Evolutionary conservation across 2,113 vertebrate species (phyloP), one percentile per base, ranked within the genome.

Genomic region (Macrotus californicus): DNA sequence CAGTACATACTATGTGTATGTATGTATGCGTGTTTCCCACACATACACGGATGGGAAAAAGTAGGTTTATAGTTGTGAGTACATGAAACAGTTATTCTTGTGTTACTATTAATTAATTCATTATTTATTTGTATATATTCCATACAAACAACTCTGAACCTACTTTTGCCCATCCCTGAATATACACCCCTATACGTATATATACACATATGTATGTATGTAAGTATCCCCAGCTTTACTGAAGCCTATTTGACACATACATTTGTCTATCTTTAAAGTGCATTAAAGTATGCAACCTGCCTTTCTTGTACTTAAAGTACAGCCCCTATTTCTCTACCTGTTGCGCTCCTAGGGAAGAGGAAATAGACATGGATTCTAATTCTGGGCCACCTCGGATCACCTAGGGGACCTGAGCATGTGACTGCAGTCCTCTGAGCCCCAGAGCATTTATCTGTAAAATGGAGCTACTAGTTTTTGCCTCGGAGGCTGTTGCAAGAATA

Each of bases 281-380:
- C 13, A 10, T 41, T 12, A 75, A 95, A 75, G 34, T 41, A 50
- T 43, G 69, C 15, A 92, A 31, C 3, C 21, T 12, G 59, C 8
- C 22, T 91, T 96, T 52, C 31, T 48, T 77, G 22, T 67, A 50
- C 75, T 89, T 66, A 39, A 81, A 89, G 22, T 16, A 12, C n/a
- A 89, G 9, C 19, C 39, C 43, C 16, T 36, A 11, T 67, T 79
- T 87, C 82, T 91, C 84, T 86, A 91, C 79, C 67, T 76, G 79
- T 64, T 76, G 52, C 26, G 84, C 66, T 92, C 93, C 66, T 67
- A 77, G 46, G 80, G 59, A 80, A 90, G 43, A 76, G 19, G n/a
- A 84, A 84, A 77, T 15, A 81, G 64, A 91, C 31, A 36, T 29
- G 22, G 41, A 94, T 92, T 90, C 84, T 94, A 94, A 85, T 64